Base-by-base conservation (phyloP, 2,888 invertebrate genomes). In the Orthosia gracilis region DNA sequence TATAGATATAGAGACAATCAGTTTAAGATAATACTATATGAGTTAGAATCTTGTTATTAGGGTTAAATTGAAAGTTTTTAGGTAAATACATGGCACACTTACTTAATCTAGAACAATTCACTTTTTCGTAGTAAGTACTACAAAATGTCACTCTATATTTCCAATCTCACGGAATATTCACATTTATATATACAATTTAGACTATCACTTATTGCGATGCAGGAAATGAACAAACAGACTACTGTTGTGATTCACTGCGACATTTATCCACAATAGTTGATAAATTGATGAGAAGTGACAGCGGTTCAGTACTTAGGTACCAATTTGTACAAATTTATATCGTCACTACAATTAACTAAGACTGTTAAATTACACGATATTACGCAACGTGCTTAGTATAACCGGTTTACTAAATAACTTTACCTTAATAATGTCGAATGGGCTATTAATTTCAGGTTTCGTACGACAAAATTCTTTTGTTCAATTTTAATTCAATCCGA, bases 391-490 rank as follows among this genome's bases (percentile, higher is more conserved):
- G 12, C 58, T 23, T n/a, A 59, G n/a, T 55, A 47, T 69, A 90
- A 91, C 91, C 87, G 85, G 91, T 90, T 89, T 82, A 68, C 52
- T 82, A 82, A 88, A 84, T 88, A 87, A 80, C 59, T 83, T 87
- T 90, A 92, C 90, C 89, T 90, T 88, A 80, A 17, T 85, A 85
- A 87, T 86, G 87, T 87, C 81, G 85, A 86, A 83, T 82, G 82
- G 54, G 74, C 79, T 83, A 85, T 72, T 85, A 80, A 81, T 64
- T 85, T 82, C 87, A 84, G 85, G 87, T 87, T 89, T 86, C 72
- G 69, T 72, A 76, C 50, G 70, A 71, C 68, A n/a, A 80, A 87
- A 85, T 82, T 83, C 78, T 85, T 87, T 88, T 86, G 83, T 84
- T 76, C 79, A 78, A 69, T 77, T 54, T 23, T 40, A 45, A 67